phyloP scores from a whole-genome alignment of 2,888 invertebrate genomes.

The Achlya flavicornis region DNA sequence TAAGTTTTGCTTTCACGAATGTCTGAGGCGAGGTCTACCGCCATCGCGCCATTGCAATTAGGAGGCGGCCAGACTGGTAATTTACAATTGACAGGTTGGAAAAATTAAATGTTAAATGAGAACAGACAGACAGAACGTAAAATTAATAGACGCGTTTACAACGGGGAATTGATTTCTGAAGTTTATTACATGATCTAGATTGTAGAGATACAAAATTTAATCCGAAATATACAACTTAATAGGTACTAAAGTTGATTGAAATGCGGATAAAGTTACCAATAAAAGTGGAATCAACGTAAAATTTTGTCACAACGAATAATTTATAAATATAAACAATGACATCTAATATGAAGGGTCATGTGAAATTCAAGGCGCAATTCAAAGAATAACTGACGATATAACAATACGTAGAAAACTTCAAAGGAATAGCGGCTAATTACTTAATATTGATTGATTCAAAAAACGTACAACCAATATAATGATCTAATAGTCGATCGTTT shows the following conservation, averaged over 20 bases:
- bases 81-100: constrained; percentile 43
- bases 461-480: constrained; percentile 47
- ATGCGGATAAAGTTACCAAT: background rate
- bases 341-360: constrained; percentile 5
- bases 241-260: background rate
- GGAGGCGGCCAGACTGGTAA: constrained; percentile 33
- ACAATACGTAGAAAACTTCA: constrained; percentile 30
- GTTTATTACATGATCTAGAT: background rate
- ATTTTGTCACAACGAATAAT: background rate
- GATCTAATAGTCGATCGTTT: constrained; percentile 47
- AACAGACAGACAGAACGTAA: constrained; percentile 21
- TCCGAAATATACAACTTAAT: background rate
- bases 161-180: constrained; percentile 10
- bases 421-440: constrained; percentile 37
- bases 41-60: constrained; percentile 45
- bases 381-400: constrained; percentile 24
- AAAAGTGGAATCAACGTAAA: background rate
- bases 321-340: background rate
- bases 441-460: constrained; percentile 42
- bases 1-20: constrained; percentile 52
- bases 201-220: background rate
- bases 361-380: background rate
- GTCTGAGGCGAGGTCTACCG: constrained; percentile 38
- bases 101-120: constrained; percentile 32
- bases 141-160: constrained; percentile 12